Conservation (phyloP, 2,113 vertebrate genomes). For the Daboia siamensis region DNA sequence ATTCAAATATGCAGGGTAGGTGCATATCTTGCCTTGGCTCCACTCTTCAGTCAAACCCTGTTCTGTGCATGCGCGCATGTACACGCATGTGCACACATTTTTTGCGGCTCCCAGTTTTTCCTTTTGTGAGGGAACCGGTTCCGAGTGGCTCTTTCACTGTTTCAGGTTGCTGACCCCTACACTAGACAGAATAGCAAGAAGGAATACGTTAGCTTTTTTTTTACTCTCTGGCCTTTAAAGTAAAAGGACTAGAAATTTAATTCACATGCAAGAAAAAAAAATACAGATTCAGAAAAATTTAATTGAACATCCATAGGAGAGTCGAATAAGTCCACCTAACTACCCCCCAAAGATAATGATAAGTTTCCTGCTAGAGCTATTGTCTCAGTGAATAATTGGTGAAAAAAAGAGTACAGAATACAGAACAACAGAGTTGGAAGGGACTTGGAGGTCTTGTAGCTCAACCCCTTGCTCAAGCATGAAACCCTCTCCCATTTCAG, state of each 20-base stretch:
- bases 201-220: not conserved
- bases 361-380: not conserved
- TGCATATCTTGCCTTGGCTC: too few relatives aligned
- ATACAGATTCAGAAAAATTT: not conserved
- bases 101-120: too few relatives aligned
- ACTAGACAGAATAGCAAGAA: not conserved
- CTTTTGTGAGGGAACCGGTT: too few relatives aligned
- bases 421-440: not conserved
- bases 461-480: not conserved
- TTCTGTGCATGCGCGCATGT: too few relatives aligned
- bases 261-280: not conserved
- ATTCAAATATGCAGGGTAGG: too few relatives aligned
- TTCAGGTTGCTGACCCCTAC: too few relatives aligned
- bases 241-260: not conserved
- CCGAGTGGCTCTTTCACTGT: too few relatives aligned
- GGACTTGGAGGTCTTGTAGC: not conserved
- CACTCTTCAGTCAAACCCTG: too few relatives aligned
- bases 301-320: not conserved
- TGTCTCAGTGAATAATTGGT: not conserved
- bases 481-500: not conserved
- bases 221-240: not conserved
- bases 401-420: not conserved
- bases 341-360: not conserved
- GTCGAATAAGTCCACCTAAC: not conserved
- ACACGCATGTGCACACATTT: too few relatives aligned